A percentile compares a stretch with the other conserved stretches of the same genome.
Conservation (phyloP, 2,113 vertebrate genomes). For the Pantherophis guttatus region DNA sequence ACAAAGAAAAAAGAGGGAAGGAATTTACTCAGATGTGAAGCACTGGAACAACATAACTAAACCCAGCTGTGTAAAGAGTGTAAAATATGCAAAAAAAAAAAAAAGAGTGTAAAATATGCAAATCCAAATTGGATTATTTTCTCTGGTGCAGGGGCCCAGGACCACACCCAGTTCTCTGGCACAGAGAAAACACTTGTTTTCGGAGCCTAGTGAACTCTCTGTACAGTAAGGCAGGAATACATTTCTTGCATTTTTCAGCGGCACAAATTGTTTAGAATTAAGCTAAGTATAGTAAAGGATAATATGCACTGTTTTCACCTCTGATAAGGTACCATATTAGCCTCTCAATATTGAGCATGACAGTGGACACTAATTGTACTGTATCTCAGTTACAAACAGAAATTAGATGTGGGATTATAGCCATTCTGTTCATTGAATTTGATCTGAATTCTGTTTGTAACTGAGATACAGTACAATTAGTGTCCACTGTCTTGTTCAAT, state of each 20-base stretch:
- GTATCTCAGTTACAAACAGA: too few species aligned
- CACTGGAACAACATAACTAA: neutral
- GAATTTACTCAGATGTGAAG: neutral
- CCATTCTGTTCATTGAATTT: too few species aligned
- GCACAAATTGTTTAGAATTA: neutral
- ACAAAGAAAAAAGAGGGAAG: neutral
- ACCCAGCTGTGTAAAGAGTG: neutral
- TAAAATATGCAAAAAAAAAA: neutral
- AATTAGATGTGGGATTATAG: too few species aligned
- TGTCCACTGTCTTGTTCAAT: neutral
- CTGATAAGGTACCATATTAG: neutral
- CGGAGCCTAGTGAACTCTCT: neutral
- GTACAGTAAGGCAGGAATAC: conserved; percentile 17
- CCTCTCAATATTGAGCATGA: too few species aligned
- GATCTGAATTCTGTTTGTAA: neutral
- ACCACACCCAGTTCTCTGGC: neutral
- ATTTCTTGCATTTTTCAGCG: conserved; percentile 29
- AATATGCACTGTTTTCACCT: neutral
- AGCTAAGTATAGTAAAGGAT: neutral
- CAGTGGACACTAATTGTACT: too few species aligned
- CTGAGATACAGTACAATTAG: neutral
- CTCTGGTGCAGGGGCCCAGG: neutral
- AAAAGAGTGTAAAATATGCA: neutral
- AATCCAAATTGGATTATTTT: neutral
- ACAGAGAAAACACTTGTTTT: neutral